phyloP scores from a whole-genome alignment of 1,140 invertebrate genomes.

The Sinella curviseta region DNA sequence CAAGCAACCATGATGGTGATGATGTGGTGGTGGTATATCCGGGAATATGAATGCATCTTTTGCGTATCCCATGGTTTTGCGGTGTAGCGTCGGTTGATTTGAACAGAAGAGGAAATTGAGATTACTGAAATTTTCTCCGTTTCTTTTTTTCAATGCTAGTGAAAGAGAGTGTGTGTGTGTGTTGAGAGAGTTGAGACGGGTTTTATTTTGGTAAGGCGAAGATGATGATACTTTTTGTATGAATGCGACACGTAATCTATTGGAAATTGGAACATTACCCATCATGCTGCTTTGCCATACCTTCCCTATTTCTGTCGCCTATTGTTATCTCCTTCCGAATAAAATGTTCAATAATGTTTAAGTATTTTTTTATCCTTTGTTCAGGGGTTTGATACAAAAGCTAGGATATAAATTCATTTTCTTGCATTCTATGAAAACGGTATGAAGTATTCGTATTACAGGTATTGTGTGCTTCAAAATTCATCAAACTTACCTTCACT shows the following conservation, averaged over 20 bases:
- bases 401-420: too few species aligned
- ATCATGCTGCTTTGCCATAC: not conserved
- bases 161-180: not conserved
- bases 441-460: not conserved
- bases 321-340: not conserved
- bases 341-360: too few species aligned
- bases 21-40: too few species aligned
- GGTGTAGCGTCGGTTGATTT: not conserved
- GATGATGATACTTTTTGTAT: not conserved
- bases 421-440: too few species aligned
- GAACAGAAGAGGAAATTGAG: not conserved
- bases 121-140: not conserved
- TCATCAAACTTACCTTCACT: too few species aligned
- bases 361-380: not conserved
- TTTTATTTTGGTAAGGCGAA: not conserved
- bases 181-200: not conserved
- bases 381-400: too few species aligned
- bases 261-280: conserved; percentile 10
- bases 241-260: not conserved
- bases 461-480: too few species aligned
- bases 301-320: not conserved
- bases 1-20: too few species aligned
- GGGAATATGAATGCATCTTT: conserved; percentile 3
- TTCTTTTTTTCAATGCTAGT: not conserved
- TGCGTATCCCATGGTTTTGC: not conserved